A percentile compares a stretch with the other conserved stretches of the same genome.
Evolutionary conservation across 2,113 vertebrate genomes (phyloP).

Genomic region (human (Homo sapiens)): DNA sequence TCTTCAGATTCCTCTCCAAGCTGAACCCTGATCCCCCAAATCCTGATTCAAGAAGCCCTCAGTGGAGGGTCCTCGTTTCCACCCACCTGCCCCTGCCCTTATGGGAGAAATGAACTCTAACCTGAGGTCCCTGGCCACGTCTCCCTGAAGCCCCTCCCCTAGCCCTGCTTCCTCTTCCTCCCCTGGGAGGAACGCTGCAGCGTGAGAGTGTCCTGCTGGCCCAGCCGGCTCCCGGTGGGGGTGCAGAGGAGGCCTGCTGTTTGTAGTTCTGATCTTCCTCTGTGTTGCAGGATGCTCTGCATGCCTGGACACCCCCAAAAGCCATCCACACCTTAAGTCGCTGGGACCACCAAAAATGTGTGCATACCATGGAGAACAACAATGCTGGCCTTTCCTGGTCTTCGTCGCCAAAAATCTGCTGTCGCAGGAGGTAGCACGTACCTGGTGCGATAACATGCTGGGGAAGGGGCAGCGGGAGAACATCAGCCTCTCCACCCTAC

Average conservation of each 20-base stretch:
- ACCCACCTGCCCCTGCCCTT: no score
- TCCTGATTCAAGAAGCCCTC: not conserved
- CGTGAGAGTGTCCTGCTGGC: not conserved
- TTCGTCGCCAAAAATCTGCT: not conserved
- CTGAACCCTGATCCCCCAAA: not conserved
- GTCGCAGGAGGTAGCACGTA: fast-evolving
- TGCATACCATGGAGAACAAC: fast-evolving
- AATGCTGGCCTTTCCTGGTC: not conserved
- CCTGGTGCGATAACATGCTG: not conserved
- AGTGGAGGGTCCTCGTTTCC: not conserved
- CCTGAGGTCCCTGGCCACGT: fast-evolving
- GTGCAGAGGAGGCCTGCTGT: not conserved
- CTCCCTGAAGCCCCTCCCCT: not conserved
- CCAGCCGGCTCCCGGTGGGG: fast-evolving
- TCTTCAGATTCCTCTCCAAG: not conserved
- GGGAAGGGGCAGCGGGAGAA: fast-evolving
- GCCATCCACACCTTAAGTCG: not conserved
- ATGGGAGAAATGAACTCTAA: not conserved
- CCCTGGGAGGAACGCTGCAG: fast-evolving
- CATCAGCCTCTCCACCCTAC: fast-evolving
- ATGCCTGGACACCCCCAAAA: no score
- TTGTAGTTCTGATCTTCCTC: not conserved
- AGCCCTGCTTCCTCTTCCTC: not conserved
- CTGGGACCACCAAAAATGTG: not conserved
- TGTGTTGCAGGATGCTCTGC: no score